Base-by-base conservation (phyloP, 2,113 vertebrate species). In the Corythornis vintsioides region DNA sequence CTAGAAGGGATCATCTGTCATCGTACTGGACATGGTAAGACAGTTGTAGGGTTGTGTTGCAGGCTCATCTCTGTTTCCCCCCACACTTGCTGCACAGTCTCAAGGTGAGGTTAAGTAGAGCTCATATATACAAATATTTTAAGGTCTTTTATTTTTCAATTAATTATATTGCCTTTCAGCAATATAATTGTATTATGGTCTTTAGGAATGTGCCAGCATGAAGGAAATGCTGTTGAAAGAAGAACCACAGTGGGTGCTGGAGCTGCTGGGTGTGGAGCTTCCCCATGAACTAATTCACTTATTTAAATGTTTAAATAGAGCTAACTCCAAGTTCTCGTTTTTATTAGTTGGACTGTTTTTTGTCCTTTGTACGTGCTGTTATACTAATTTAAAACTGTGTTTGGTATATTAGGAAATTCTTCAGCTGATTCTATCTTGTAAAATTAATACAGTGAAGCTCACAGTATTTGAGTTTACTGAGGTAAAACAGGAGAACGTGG, bases 331-430 rank as follows among this genome's bases (percentile, higher is more conserved):
- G 65, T 16, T 22, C 42, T 90, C 2, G 0, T 18, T 81, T 93
- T 84, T 88, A 45, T 75, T 71, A 88, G 71, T 65, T 60, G 70
- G 35, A 9, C 59, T 53, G 7, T 76, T 87, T 86, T 86, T 93
- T 53, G 48, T 90, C 24, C 42, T 90, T 75, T 42, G 6, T 40
- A 73, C 92, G 55, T 66, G 74, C 63, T 82, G 45, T 78, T 86
- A 88, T 17, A n/a, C 3, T 5, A 82, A 69, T 55, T 86, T 90
- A 57, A 88, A 90, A 60, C 65, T 45, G 11, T 31, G 9, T 66
- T 82, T 88, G 53, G 48, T 88, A 20, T 90, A 86, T 87, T 79
- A 63, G 77, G 73, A 73, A 94, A 79, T 83, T 92, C 57, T 67
- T 72, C 24, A 81, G 43, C 65, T 88, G 83, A 80, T 60, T 13